Evolutionary conservation across 2,113 vertebrate species (phyloP), one percentile per base, ranked within the genome.

Genomic region (Polyodon spathula): DNA sequence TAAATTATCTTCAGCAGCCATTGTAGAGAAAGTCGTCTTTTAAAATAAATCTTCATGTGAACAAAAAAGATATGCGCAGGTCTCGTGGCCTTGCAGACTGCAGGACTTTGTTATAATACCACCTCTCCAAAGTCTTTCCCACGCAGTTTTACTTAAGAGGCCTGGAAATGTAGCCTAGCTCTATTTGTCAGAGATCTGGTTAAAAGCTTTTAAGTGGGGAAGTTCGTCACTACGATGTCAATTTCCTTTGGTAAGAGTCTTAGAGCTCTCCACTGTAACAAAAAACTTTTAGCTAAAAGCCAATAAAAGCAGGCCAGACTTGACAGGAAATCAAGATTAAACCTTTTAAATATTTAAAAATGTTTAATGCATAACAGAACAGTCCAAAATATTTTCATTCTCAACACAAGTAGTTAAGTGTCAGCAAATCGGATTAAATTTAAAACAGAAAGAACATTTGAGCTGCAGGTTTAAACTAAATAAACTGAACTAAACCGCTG

Each of bases 251-350:
- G 93, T 86, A 97, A 98, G 94, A 74, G 84, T 87, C 84, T 86
- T 87, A 86, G 87, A 89, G 89, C 87, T 63, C 62, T 71, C 61
- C 87, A 85, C 88, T 87, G 87, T 86, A 88, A 93, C 91, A 97
- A 95, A 97, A 98, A 95, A 90, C 94, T 98, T 98, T 98, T 97
- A 98, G 94, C 91, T 93, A 93, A 94, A 93, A 95, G 92, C 89
- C 79, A 86, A 90, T 87, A 86, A 27, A 27, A 27, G 27, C 3
- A 27, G 27, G 27, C 27, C 27, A 27, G 27, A 27, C 27, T 27
- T 27, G 27, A 27, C 27, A 27, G 27, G 27, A 3, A 27, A 27
- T 27, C 27, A n/a, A n/a, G n/a, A n/a, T n/a, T n/a, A n/a, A n/a
- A n/a, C n/a, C n/a, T n/a, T n/a, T n/a, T n/a, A 73, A 76, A 60